Evolutionary conservation across 2,113 vertebrate species (phyloP), one percentile per base, ranked within the genome.

Genomic region (Amphiprion ocellaris): DNA sequence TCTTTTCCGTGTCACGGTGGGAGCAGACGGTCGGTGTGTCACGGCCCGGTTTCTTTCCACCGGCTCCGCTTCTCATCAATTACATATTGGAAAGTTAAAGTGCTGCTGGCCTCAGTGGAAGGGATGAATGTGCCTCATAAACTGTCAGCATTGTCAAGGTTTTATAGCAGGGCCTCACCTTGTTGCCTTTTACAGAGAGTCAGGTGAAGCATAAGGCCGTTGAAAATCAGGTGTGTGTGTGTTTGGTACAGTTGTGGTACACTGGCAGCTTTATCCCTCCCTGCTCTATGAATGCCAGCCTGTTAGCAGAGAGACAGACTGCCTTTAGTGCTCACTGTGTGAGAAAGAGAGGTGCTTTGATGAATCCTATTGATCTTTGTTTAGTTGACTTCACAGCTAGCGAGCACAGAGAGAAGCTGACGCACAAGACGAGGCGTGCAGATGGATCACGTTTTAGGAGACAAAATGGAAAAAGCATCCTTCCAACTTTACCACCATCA

Each of bases 251-350:
- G 50, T 65, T 46, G 50, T 39, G 59, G 19, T 46, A 89, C 84
- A 87, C 77, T 74, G 83, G 81, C 63, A 78, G 84, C 87, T 82
- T 88, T 86, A 82, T 92, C 53, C 64, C 62, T 23, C 41, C 10
- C 19, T 28, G 17, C 52, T 56, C 58, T 68, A 79, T 89, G 78
- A 92, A 92, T 84, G 65, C 74, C 72, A 77, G 83, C 58, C 78
- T 89, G 81, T 85, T 63, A 83, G 55, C 56, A 71, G 49, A 74
- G 79, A 87, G 73, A 89, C 74, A 88, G 77, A 76, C 76, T 76
- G 63, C 44, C 83, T 79, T 80, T 16, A 83, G 82, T 79, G 47
- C 58, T 83, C 59, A 12, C 67, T 56, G 82, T 76, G 65, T 61
- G 44, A 21, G 61, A 60, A 23, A 68, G 66, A 75, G 70, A 50